These are phyloP conservation scores for Delphinapterus leucas DNA, from an alignment of 2,113 vertebrate genomes.

Conservation along the genomic window DNA sequence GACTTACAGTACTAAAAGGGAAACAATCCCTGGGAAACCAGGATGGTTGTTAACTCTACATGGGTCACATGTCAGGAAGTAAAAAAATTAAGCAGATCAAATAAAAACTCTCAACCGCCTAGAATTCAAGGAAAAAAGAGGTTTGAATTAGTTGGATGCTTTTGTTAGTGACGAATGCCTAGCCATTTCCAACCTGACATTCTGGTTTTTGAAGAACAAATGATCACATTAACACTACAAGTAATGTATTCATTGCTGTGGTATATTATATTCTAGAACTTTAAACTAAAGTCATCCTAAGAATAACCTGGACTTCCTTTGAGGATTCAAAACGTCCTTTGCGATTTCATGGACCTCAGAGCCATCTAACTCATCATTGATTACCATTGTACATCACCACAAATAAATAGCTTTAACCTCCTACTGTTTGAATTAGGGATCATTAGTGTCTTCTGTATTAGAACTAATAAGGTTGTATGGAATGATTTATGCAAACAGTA, in stretches of 20 bases:
- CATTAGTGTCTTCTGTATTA: neutral
- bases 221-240: neutral
- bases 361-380: neutral
- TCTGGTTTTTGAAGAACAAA: neutral
- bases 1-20: neutral
- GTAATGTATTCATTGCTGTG: neutral
- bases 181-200: neutral
- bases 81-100: neutral
- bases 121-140: neutral
- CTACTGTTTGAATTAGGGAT: conserved; percentile 42
- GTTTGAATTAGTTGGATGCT: neutral
- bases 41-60: neutral
- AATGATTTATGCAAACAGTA: conserved; percentile 30
- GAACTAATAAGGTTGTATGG: neutral
- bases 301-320: neutral
- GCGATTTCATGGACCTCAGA: neutral
- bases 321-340: neutral
- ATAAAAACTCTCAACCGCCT: neutral
- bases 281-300: neutral
- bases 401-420: conserved; percentile 17
- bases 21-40: neutral
- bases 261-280: neutral
- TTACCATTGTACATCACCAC: neutral
- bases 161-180: neutral
- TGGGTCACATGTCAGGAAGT: neutral